These are phyloP conservation scores for Drosophila ercepeae DNA, from an alignment of 1,140 invertebrate genomes.

Conservation along the genomic window DNA sequence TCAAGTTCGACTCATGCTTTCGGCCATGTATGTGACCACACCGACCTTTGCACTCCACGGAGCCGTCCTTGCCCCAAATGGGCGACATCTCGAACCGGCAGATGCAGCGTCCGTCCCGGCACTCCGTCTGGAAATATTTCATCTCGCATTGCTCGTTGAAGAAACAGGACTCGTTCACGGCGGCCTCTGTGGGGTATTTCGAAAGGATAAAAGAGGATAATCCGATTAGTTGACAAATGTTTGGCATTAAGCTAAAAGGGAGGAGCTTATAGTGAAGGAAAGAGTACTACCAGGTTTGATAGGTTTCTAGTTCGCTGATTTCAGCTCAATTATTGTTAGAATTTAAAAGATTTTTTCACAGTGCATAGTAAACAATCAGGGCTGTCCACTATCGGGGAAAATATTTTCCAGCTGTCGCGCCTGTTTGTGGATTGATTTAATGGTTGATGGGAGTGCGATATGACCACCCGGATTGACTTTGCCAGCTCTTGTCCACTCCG, in stretches of 20 bases:
- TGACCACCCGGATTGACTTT: slow-evolving; percentile 26
- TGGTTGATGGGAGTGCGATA: slow-evolving; percentile 45
- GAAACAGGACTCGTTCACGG: slow-evolving; percentile 91
- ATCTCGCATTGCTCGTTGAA: slow-evolving; percentile 93
- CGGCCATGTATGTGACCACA: slow-evolving; percentile 23
- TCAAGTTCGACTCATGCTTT: neutral
- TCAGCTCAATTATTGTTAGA: too few relatives aligned
- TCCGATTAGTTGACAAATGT: slow-evolving; percentile 23
- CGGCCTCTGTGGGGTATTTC: slow-evolving; percentile 87
- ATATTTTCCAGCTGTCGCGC: slow-evolving; percentile 35
- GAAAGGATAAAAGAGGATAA: slow-evolving; percentile 6
- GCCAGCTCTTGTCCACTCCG: slow-evolving; percentile 25
- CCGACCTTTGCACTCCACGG: slow-evolving; percentile 89
- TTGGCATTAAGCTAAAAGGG: slow-evolving; percentile 23
- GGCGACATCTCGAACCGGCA: slow-evolving; percentile 91
- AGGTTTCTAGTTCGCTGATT: too few relatives aligned
- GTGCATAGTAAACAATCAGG: slow-evolving; percentile 2
- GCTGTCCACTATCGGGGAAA: slow-evolving; percentile 21
- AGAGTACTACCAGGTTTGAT: too few relatives aligned
- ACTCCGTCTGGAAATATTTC: slow-evolving; percentile 88
- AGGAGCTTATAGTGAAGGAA: too few relatives aligned
- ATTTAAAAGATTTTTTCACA: neutral
- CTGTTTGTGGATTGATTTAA: slow-evolving; percentile 54
- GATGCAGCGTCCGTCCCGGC: slow-evolving; percentile 89
- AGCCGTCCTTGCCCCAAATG: slow-evolving; percentile 87